Percentiles rank a stretch among this genome's conserved stretches.
Conservation (phyloP, 2,888 invertebrate species). For the Leistus spinibarbis region DNA sequence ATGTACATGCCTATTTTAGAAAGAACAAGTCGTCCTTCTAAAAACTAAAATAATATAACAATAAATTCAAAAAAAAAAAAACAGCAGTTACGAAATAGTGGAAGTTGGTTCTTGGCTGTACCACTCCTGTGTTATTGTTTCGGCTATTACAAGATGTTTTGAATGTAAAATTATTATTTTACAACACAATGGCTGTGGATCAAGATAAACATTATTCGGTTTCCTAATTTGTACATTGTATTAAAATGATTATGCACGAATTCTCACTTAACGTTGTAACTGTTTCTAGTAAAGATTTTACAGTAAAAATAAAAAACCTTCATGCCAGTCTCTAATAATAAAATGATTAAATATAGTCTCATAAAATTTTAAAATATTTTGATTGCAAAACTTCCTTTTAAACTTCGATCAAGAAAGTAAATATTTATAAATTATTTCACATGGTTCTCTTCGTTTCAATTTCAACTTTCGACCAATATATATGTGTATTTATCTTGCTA, state of each 20-base stretch:
- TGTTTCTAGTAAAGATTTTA: too few species aligned
- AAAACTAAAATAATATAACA: not conserved
- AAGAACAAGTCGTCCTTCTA: not conserved
- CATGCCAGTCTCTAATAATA: too few species aligned
- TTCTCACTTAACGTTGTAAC: not conserved
- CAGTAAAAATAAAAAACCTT: too few species aligned
- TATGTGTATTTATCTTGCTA: too few species aligned
- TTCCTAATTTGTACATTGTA: not conserved
- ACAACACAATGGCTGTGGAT: not conserved
- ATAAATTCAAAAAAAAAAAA: not conserved
- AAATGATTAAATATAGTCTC: too few species aligned
- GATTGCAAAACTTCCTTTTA: too few species aligned
- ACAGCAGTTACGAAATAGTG: not conserved
- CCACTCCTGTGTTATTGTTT: not conserved
- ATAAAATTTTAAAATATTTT: too few species aligned
- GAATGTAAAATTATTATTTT: not conserved
- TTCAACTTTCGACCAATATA: too few species aligned
- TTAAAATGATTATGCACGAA: not conserved
- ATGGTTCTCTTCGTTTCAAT: too few species aligned
- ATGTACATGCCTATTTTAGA: not conserved
- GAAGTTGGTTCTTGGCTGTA: too few species aligned
- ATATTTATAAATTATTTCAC: too few species aligned
- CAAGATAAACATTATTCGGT: not conserved
- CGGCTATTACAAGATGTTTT: not conserved
- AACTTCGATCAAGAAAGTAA: too few species aligned